Base-by-base conservation (phyloP, 2,797 vertebrate genomes). In the Esox masquinongy region DNA sequence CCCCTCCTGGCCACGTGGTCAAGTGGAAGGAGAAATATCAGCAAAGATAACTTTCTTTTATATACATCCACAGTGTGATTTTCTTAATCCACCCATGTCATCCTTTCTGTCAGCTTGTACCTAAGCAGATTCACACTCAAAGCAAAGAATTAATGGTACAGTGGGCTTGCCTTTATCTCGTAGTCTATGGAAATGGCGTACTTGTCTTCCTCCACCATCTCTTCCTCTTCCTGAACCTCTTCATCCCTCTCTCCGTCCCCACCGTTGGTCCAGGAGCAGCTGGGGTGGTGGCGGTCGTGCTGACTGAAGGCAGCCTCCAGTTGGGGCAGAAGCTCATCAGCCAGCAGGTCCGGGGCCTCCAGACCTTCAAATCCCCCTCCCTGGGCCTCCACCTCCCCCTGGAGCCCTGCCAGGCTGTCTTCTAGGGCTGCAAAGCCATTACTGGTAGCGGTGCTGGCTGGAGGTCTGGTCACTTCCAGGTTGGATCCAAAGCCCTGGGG, bases 241-340 rank as follows among this genome's bases (percentile, higher is more conserved):
- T 79, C 74, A 79, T 86, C 88, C 63, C 74, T 83, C 47, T 85
- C 72, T 53, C 85, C 83, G 0, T 73, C 82, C 68, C 77, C 84
- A 53, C 84, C 86, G 64, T 86, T 86, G 19, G 78, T 68, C 94
- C 94, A 95, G 66, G 92, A 91, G 75, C 88, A 86, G 83, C 74
- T 89, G 68, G 91, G 89, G 66, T 92, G 93, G 19, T 94, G 93
- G 50, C 96, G 94, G n/a, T 94, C 93, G 50, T 96, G 94, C 34
- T 97, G 96, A 85, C 93, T 96, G 85, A 98, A 95, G 0, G 95
- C 86, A 75, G 96, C 96, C 79, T 97, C 97, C 2, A 99, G 95
- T 78, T 98, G 96, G 5, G 97, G 96, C 80, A 99, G 91, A 5
- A 99, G 94, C 72, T 93, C 95, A 85, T 97, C 97, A 73, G 95